Evolutionary conservation across 2,888 invertebrate genomes (phyloP), one percentile per base, ranked within the genome.

Genomic region (Corbicula japonica): DNA sequence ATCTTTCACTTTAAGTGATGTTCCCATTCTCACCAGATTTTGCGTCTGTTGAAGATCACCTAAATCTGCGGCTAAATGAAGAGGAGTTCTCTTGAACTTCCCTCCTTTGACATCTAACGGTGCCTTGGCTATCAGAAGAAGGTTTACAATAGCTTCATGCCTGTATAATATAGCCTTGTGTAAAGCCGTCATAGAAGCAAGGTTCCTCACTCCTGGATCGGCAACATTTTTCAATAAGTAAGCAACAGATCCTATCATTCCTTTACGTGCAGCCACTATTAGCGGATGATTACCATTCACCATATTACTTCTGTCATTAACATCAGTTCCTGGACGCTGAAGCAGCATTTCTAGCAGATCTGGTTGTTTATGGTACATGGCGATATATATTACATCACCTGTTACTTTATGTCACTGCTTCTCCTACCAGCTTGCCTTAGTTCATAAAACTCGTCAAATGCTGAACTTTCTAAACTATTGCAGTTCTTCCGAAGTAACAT

Each of bases 181-280:
- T 6, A 71, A 38, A 2, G 71, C 71, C 21, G 71, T 61, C 41
- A 71, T 8, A 2, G 38, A 21, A 41, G 50, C 61, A 23, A 52
- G 28, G 30, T 71, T 71, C 26, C 44, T 34, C 35, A 52, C 54
- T 15, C 15, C 12, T 4, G 52, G 32, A n/a, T 62, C 54, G 21
- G 52, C 62, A 12, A 46, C 58, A 26, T 38, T 34, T 0, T 62
- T 44, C 15, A 71, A 35, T 10, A 71, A 30, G n/a, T 52, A 62
- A 30, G 62, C 18, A 18, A 71, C 71, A 1, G 44, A 62, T 28
- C 54, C 23, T 3, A 3, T 18, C 30, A 62, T 62, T 2, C 71
- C 71, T 44, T 71, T 71, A 35, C 62, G 41, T n/a, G 41, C 38
- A 30, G 71, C 71, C 12, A 62, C 62, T 41, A 71, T 71, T 15